Evolutionary conservation across 2,113 vertebrate species (phyloP).

Genomic region (Tautogolabrus adspersus): DNA sequence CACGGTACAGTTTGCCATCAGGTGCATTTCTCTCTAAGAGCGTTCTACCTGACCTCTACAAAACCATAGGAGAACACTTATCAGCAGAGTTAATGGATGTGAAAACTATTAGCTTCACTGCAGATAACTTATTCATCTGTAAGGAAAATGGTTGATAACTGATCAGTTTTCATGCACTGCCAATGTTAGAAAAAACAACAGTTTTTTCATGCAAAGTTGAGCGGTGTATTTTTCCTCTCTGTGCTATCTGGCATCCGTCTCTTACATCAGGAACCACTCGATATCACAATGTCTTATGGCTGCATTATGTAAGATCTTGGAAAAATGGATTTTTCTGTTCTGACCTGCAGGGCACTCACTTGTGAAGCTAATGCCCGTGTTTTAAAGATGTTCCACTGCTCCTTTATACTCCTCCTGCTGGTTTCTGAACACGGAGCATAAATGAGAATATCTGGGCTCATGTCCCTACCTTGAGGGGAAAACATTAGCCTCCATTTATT

Average conservation of each 20-base stretch:
- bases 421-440: constrained; percentile 25
- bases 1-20: too few relatives aligned
- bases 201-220: too few relatives aligned
- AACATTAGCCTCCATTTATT: constrained; percentile 46
- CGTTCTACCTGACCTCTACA: too few relatives aligned
- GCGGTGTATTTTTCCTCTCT: background rate
- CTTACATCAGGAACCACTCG: background rate
- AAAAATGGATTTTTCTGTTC: constrained; percentile 34
- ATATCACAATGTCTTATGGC: constrained; percentile 12
- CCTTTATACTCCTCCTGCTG: constrained; percentile 19
- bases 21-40: too few relatives aligned
- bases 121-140: too few relatives aligned
- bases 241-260: background rate
- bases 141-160: too few relatives aligned
- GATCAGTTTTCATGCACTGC: too few relatives aligned
- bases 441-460: constrained; percentile 35
- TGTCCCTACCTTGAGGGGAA: constrained; percentile 50
- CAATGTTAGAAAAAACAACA: too few relatives aligned
- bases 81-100: too few relatives aligned
- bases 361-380: constrained; percentile 2
- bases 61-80: too few relatives aligned
- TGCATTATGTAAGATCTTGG: constrained; percentile 8
- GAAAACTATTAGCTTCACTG: too few relatives aligned
- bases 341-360: constrained; percentile 32
- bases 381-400: constrained; percentile 12